A percentile compares a stretch with the other conserved stretches of the same genome.
Conservation (phyloP, 2,888 invertebrate genomes). For the Malthinus seriepunctatus region DNA sequence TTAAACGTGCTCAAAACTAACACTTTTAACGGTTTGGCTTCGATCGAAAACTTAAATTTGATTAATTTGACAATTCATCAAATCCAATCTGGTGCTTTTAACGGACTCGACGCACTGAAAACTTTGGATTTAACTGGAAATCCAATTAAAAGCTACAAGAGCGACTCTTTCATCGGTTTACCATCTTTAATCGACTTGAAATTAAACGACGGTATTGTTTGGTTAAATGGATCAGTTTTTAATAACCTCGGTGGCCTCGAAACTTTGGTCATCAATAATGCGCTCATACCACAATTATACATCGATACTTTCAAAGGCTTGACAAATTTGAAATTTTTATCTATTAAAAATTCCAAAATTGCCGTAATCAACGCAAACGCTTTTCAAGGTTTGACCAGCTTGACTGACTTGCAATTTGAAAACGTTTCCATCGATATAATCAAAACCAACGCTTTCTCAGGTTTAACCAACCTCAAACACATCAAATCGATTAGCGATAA, state of each 20-base stretch:
- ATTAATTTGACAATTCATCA: not conserved
- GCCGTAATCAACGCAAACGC: not conserved
- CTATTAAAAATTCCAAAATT: conserved; percentile 1
- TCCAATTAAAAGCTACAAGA: not conserved
- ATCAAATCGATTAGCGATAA: not conserved
- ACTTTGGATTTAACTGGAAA: conserved; percentile 12
- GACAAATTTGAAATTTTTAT: not conserved
- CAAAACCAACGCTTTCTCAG: not conserved
- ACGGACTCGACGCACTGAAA: not conserved
- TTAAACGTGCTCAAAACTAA: not conserved
- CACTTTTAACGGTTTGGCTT: conserved; percentile 12
- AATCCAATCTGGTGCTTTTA: conserved; percentile 9
- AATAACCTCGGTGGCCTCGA: not conserved
- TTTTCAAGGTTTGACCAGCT: conserved; percentile 1
- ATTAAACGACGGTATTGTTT: conserved; percentile 6
- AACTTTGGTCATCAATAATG: not conserved
- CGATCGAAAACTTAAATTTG: conserved; percentile 1
- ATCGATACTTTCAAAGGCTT: conserved; percentile 9
- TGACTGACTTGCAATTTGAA: not conserved
- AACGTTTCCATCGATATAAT: conserved; percentile 10
- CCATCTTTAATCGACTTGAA: not conserved
- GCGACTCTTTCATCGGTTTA: conserved; percentile 5
- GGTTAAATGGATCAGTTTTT: conserved; percentile 3
- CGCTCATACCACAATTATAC: not conserved
- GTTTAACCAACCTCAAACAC: not conserved